Percentiles rank a stretch among this genome's conserved stretches.
These are phyloP conservation scores for Rhinatrema bivittatum DNA, from an alignment of 2,797 vertebrate genomes.

Conservation along the genomic window DNA sequence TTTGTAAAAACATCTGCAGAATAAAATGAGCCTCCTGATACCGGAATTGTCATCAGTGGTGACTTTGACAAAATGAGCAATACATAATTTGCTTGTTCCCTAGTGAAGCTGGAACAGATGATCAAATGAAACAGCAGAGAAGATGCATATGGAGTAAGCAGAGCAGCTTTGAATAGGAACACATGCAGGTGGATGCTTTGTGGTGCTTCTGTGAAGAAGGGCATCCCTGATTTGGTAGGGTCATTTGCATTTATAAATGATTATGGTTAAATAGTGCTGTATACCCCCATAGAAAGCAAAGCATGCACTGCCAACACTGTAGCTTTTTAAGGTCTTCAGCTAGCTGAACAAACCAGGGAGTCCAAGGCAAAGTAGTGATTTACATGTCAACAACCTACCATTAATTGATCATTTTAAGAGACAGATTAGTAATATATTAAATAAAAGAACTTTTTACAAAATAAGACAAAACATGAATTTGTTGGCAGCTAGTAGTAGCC, in stretches of 20 bases:
- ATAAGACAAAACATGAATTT: slow-evolving; percentile 14
- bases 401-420: slow-evolving; percentile 36
- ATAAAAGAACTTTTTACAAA: slow-evolving; percentile 22
- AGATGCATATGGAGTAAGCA: slow-evolving; percentile 60
- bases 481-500: slow-evolving; percentile 30
- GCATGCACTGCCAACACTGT: slow-evolving; percentile 41
- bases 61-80: slow-evolving; percentile 71
- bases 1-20: slow-evolving; percentile 66
- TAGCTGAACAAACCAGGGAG: slow-evolving; percentile 50
- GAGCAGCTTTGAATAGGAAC: slow-evolving; percentile 50
- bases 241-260: slow-evolving; percentile 59
- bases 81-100: slow-evolving; percentile 65
- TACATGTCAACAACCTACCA: slow-evolving; percentile 43
- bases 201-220: slow-evolving; percentile 52
- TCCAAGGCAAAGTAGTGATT: slow-evolving; percentile 43
- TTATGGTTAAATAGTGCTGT: slow-evolving; percentile 43
- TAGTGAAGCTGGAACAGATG: slow-evolving; percentile 62
- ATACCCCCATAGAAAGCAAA: slow-evolving; percentile 47
- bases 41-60: slow-evolving; percentile 72
- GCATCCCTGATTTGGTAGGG: slow-evolving; percentile 60
- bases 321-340: slow-evolving; percentile 51
- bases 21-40: slow-evolving; percentile 66
- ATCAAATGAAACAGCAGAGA: slow-evolving; percentile 64
- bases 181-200: slow-evolving; percentile 56
- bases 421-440: slow-evolving; percentile 37